Evolutionary conservation across 2,113 vertebrate genomes (phyloP), one percentile per base, ranked within the genome.

Genomic region (Pungitius pungitius): DNA sequence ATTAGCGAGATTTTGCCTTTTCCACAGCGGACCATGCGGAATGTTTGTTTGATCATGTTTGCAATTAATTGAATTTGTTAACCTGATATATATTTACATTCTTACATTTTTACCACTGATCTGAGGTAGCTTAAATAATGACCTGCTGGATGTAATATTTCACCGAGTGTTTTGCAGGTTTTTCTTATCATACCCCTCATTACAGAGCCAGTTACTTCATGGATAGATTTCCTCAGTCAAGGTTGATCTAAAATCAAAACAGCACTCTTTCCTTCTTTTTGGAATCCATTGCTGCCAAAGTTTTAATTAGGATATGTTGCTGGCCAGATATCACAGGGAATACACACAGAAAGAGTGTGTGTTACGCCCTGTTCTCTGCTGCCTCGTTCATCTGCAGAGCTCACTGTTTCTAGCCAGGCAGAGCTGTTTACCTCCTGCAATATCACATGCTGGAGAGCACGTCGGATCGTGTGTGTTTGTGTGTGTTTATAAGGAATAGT

Each of bases 291-390:
- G 56, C 43, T 79, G 72, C 77, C 83, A 81, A 58, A 26, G 43
- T 84, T 86, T 76, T 82, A 82, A 86, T 91, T 85, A 86, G 77
- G 82, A 88, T 54, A 69, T 69, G 72, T 30, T 74, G 62, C 60
- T 93, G 94, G 92, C 89, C 89, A 33, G 77, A 35, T 52, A 67
- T 85, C 81, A 70, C 60, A 56, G 87, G 83, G 76, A 68, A 73
- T 24, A 45, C 8, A 5, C 59, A 52, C 47, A 68, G 47, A 71
- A 43, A 75, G 47, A 37, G 64, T 8, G 67, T 15, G 57, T 7
- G 15, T 73, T 86, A 78, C 79, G 8, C 86, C 83, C 86, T 73
- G 43, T 57, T 73, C 64, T 63, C 71, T 27, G 63, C 47, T 62
- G 51, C 77, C 26, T 74, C 17, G 60, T 80, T 75, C 58, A 49